Base-by-base conservation (phyloP, 2,113 vertebrate species). In the Clupea harengus region DNA sequence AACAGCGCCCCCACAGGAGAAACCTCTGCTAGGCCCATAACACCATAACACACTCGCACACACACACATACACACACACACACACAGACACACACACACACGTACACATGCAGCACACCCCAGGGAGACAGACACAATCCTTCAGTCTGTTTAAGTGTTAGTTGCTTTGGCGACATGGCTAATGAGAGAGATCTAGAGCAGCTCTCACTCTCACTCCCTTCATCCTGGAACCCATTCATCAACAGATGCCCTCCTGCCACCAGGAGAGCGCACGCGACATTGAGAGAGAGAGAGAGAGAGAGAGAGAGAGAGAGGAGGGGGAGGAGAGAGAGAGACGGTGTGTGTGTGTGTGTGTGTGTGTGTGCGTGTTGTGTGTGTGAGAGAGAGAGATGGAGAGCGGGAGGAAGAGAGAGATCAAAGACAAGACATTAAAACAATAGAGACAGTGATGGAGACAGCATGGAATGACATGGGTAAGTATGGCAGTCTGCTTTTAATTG, bases 221-320 rank as follows among this genome's bases (percentile, higher is more conserved):
- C 86, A 86, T 84, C 20, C 54, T 91, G 90, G 90, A 86, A 89
- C 85, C 54, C 54, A 83, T 81, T 84, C 45, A 86, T 80, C 80
- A 86, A 85, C 86, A 91, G 89, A 91, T 89, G 91, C 85, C 81
- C 64, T 64, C 72, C 83, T 85, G 45, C 44, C 83, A 81, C 49
- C 9, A 60, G 46, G 54, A 84, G n/a, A 46, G 18, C 22, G 11
- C 28, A 84, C 54, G 46, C 7, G 44, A 22, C 52, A 81, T 25
- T 25, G 60, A 83, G 54, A 84, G 85, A 84, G 54, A 46, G 39
- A 45, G 50, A 50, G 64, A 54, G 47, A 82, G 28, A 84, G 52
- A 83, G 52, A 57, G 57, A 88, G n/a, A 49, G 47, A 82, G 10
- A 84, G 44, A 22, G 28, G 7, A 22, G 8, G 22, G 52, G 45